These are phyloP conservation scores for Margarornis squamiger DNA, from an alignment of 2,797 vertebrate species.

Conservation along the genomic window DNA sequence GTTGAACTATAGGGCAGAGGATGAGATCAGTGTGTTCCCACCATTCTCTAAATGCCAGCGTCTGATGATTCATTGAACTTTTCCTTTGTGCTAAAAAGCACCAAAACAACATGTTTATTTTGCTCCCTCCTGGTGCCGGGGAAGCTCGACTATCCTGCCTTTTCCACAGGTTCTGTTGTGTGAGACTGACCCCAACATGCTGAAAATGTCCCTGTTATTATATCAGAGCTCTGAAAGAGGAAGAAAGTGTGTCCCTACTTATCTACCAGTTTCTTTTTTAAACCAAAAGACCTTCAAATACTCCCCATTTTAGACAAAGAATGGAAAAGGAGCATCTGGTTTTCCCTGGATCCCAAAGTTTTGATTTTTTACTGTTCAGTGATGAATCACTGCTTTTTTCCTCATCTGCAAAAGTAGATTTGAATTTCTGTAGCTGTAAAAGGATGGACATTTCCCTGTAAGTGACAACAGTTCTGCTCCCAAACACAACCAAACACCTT, in stretches of 20 bases:
- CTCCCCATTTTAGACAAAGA: not conserved
- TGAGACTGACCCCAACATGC: not conserved
- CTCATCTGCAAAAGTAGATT: not conserved
- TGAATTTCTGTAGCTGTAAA: not conserved
- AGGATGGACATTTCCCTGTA: not conserved
- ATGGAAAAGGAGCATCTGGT: not conserved
- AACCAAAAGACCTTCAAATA: not conserved
- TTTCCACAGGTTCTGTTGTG: not conserved
- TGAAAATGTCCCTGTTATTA: not conserved
- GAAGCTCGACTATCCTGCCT: not conserved
- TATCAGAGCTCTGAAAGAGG: not conserved
- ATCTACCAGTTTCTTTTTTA: not conserved
- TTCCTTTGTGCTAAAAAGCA: not conserved
- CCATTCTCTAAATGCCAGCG: not conserved
- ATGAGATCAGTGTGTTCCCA: not conserved
- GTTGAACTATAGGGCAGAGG: not conserved
- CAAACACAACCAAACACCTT: not conserved
- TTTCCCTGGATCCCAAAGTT: not conserved
- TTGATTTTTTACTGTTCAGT: not conserved
- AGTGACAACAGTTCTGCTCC: not conserved
- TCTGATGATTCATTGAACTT: not conserved
- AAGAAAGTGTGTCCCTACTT: not conserved
- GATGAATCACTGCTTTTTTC: not conserved
- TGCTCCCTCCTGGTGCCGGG: not conserved
- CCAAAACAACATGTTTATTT: not conserved